Percentiles rank a stretch among this genome's conserved stretches.
These are phyloP conservation scores for Fistularia tabacaria DNA, from an alignment of 2,797 vertebrate species.

Conservation along the genomic window DNA sequence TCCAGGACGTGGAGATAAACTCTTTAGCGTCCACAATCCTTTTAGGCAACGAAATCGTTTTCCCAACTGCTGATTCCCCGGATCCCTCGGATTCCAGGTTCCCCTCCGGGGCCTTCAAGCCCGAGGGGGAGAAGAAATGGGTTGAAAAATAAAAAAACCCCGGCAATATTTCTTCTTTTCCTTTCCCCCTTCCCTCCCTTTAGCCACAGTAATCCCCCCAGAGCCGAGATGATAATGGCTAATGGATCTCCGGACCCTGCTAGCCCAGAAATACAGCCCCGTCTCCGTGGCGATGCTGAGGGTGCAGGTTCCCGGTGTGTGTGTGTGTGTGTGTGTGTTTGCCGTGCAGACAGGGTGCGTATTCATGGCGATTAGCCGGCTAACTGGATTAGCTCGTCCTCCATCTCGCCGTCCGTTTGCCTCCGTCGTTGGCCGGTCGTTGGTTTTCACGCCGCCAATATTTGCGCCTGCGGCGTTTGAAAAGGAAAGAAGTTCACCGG, in stretches of 20 bases:
- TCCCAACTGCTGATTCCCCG: too few relatives aligned
- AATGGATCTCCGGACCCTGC: constrained; percentile 52
- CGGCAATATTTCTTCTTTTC: constrained; percentile 43
- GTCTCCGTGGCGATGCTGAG: constrained; percentile 24
- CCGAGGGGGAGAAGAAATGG: too few relatives aligned
- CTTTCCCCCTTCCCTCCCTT: constrained; percentile 36
- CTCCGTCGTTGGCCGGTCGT: background rate
- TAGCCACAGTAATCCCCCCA: constrained; percentile 58
- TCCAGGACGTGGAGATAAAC: too few relatives aligned
- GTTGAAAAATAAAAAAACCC: constrained; percentile 24
- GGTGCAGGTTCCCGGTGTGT: constrained; percentile 43
- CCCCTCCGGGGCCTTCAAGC: too few relatives aligned
- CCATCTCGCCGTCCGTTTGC: constrained; percentile 20
- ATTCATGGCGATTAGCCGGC: constrained; percentile 44
- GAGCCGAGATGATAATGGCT: constrained; percentile 52
- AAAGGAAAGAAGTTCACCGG: constrained; percentile 15
- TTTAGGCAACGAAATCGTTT: too few relatives aligned
- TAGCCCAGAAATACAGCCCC: constrained; percentile 16
- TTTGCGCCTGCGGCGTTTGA: background rate
- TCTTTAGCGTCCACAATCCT: too few relatives aligned
- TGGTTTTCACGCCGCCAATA: background rate
- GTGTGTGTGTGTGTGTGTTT: constrained; percentile 18
- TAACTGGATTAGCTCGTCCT: constrained; percentile 52
- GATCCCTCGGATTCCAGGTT: too few relatives aligned
- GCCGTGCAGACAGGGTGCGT: constrained; percentile 14